Conservation (phyloP, 2,113 vertebrate genomes). For the Cathartes aura region DNA sequence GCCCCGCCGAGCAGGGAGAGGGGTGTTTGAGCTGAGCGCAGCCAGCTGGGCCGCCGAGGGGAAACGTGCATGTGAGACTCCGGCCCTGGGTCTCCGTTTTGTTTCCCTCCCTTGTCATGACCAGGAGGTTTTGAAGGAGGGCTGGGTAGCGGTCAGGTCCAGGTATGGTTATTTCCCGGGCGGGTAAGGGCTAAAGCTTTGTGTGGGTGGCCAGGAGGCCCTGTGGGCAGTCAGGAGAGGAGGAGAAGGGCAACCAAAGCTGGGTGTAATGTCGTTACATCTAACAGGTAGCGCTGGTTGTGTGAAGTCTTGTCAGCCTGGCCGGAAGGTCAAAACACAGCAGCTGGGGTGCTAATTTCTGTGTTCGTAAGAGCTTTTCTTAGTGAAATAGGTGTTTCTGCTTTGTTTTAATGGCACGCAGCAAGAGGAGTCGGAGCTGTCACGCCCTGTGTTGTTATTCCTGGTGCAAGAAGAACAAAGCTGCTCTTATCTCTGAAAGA, state of each 20-base stretch:
- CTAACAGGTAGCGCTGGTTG: rapidly evolving
- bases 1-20: not conserved
- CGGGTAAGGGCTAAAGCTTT: not conserved
- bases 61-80: rapidly evolving
- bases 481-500: not conserved
- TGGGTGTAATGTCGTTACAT: rapidly evolving
- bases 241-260: not conserved
- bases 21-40: not conserved
- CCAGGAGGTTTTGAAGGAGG: not conserved
- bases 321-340: rapidly evolving
- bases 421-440: not conserved
- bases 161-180: not conserved
- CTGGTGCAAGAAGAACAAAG: not conserved
- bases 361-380: rapidly evolving
- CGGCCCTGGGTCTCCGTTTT: rapidly evolving
- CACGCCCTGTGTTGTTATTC: rapidly evolving
- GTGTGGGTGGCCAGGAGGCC: not conserved
- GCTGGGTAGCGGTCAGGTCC: not conserved
- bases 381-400: rapidly evolving
- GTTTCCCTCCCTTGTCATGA: not conserved
- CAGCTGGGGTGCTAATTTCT: rapidly evolving
- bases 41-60: not conserved
- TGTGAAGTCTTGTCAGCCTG: rapidly evolving
- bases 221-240: rapidly evolving
- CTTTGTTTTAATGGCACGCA: rapidly evolving